These are phyloP conservation scores for Phaonia tiefii DNA, from an alignment of 2,888 invertebrate species.

Conservation along the genomic window DNA sequence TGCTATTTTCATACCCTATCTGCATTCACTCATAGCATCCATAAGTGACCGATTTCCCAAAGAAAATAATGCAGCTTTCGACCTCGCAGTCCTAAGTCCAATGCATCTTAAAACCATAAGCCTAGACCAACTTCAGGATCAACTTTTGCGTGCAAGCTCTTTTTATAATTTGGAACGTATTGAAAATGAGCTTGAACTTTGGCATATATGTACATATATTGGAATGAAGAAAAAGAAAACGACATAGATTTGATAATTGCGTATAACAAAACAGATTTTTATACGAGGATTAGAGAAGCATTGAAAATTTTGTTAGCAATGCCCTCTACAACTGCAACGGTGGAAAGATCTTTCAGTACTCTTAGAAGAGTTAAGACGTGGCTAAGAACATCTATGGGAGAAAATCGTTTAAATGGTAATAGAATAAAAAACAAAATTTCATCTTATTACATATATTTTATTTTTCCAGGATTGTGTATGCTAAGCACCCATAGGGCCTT, in stretches of 20 bases:
- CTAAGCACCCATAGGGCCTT: constrained; percentile 1
- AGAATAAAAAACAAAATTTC: not conserved
- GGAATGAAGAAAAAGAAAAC: no score
- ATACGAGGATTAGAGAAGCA: no score
- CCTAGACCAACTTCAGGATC: no score
- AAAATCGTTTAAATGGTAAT: constrained; percentile 8
- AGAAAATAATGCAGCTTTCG: not conserved
- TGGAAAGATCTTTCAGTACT: constrained; percentile 8
- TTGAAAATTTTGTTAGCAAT: no score
- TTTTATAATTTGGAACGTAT: no score
- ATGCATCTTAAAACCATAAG: no score
- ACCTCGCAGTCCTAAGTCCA: not conserved
- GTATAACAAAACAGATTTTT: no score
- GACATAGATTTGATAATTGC: no score
- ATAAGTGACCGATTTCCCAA: not conserved
- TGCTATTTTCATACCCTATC: not conserved
- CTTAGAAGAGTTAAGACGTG: not conserved
- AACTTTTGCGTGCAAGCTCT: no score
- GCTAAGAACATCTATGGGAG: constrained; percentile 2
- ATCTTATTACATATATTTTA: not conserved
- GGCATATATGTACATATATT: no score
- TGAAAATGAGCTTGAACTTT: no score
- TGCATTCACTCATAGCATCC: not conserved
- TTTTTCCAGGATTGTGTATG: constrained; percentile 4
- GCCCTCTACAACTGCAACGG: not conserved